These are phyloP conservation scores for Hipposideros larvatus DNA, from an alignment of 2,797 vertebrate genomes.

Conservation along the genomic window DNA sequence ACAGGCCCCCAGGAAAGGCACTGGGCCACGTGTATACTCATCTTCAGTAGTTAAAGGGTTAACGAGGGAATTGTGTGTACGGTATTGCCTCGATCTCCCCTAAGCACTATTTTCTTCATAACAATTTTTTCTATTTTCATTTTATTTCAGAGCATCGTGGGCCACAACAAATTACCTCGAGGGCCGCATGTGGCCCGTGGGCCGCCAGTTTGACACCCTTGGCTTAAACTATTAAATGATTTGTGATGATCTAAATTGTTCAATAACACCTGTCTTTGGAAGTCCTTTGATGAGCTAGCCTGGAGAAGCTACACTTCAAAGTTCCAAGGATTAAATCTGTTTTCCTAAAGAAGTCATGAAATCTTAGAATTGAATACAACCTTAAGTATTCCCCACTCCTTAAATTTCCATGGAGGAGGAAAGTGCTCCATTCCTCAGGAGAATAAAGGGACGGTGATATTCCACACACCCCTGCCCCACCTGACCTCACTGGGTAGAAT, in stretches of 20 bases:
- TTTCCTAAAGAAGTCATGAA: background rate
- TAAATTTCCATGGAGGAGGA: background rate
- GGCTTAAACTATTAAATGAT: background rate
- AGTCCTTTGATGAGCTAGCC: background rate
- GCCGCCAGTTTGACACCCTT: too few species aligned
- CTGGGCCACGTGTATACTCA: too few species aligned
- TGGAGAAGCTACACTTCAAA: background rate
- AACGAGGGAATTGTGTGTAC: too few species aligned
- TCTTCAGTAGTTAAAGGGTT: too few species aligned
- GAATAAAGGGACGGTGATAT: background rate
- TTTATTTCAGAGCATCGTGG: too few species aligned
- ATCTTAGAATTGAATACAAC: background rate
- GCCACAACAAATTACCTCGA: too few species aligned
- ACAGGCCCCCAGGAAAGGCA: too few species aligned
- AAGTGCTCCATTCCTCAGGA: background rate
- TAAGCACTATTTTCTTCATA: too few species aligned
- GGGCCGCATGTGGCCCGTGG: too few species aligned
- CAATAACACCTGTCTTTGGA: background rate
- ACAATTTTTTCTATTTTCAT: too few species aligned
- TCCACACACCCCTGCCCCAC: background rate
- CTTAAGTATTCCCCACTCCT: background rate
- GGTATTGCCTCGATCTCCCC: too few species aligned
- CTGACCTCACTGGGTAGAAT: background rate
- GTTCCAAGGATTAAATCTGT: background rate
- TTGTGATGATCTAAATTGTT: background rate